Base-by-base conservation (phyloP, 2,888 invertebrate species). In the Troilus luridus region DNA sequence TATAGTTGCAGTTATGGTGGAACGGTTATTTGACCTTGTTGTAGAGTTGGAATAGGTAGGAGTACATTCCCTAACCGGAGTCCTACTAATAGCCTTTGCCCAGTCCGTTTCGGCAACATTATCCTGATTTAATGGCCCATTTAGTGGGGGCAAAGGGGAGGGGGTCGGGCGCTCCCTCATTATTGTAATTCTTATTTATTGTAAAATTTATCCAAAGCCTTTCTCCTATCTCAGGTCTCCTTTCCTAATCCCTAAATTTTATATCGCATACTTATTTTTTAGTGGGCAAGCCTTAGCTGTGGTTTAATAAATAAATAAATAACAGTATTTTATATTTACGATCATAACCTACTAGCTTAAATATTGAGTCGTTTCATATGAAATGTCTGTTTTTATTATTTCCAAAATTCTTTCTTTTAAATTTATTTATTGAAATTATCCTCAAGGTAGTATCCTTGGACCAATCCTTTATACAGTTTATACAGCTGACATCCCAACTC, bases 111-210 rank as follows among this genome's bases (percentile, higher is more conserved):
- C 11, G 24, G 41, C 62, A 41, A 64, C 72, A 89, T 89, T 72
- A 89, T 89, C 89, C 89, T 89, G 89, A 89, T 89, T 89, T 89
- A 89, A 72, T 62, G 89, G 56, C 56, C 58, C 89, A 89, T 89
- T 89, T 56, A 56, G 56, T 67, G 72, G 89, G 27, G 89, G n/a
- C 7, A 6, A 21, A 54, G 54, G 7, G 24, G 27, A 3, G 59
- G 17, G 21, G 19, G 41, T 17, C 7, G 21, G 21, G 11, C n/a
- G 24, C 54, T 72, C 64, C 77, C 67, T 89, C 89, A 89, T 89
- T 89, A 89, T 89, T 72, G 67, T 89, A 72, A 89, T 89, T 89
- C 89, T 89, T 89, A 89, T 89, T 89, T 89, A 89, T 72, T n/a
- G 81, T 81, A 81, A 81, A 54, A 81, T 81, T 41, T 81, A 81